These are phyloP conservation scores for Empidonax alnorum DNA, from an alignment of 2,113 vertebrate genomes.

Conservation along the genomic window DNA sequence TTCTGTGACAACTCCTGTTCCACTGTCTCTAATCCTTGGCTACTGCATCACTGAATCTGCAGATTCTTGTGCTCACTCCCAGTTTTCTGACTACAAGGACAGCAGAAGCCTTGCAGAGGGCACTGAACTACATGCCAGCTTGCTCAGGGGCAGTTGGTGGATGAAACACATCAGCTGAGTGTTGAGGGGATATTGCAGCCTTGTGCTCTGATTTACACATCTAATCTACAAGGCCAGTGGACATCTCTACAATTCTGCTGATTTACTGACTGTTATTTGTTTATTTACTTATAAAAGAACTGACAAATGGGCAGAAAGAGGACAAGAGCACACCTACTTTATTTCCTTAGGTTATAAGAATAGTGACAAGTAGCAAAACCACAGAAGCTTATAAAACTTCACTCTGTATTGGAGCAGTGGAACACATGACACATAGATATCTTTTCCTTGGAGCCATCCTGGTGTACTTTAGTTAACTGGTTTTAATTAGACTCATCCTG, in stretches of 20 bases:
- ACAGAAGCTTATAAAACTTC: background rate
- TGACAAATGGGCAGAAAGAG: background rate
- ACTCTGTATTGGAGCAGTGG: background rate
- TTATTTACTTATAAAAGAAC: background rate
- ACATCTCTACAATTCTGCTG: background rate
- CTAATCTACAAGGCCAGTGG: background rate
- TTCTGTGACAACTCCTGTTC: background rate
- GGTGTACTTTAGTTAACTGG: background rate
- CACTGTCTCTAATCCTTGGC: background rate
- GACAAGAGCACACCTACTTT: rapidly evolving
- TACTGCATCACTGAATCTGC: background rate
- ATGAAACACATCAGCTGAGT: background rate
- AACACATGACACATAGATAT: background rate
- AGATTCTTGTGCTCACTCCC: background rate
- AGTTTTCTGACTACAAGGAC: background rate
- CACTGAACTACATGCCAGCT: background rate
- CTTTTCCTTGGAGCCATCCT: background rate
- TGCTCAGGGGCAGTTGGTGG: background rate
- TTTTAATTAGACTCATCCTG: background rate
- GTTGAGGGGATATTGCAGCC: background rate
- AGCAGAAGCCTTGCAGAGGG: background rate
- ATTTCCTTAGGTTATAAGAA: background rate
- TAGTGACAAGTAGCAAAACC: background rate
- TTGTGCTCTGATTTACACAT: background rate
- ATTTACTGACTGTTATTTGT: background rate